phyloP scores from a whole-genome alignment of 2,797 vertebrate species.

The Ctenosaura bakeri region DNA sequence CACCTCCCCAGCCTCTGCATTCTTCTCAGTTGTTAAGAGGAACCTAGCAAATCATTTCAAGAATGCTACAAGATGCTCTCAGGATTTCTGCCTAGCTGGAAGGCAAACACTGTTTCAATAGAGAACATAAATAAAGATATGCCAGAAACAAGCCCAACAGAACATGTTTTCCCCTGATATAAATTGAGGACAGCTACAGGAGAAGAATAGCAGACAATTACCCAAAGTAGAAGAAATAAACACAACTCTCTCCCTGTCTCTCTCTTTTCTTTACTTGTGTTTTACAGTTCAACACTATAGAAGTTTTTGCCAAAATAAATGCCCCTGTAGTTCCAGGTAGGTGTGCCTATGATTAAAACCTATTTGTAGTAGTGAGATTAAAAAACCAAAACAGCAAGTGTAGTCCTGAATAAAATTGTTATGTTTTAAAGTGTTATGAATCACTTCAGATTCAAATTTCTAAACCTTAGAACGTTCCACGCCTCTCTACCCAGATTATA shows the following conservation, averaged over 20 bases:
- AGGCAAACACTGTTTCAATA: neutral
- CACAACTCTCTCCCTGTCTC: too few relatives aligned
- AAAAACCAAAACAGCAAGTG: neutral
- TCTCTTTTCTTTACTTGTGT: neutral
- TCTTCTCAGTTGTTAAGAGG: conserved; percentile 16
- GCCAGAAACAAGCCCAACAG: neutral
- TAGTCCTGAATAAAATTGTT: neutral
- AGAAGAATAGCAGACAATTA: neutral
- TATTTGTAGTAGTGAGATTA: neutral
- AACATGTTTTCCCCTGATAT: neutral
- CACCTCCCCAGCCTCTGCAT: neutral
- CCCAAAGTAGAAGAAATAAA: conserved; percentile 11
- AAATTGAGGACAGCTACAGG: neutral
- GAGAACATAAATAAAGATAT: neutral
- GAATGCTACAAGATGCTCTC: neutral
- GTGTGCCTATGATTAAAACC: neutral
- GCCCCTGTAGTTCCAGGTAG: too few relatives aligned
- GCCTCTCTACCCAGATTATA: neutral
- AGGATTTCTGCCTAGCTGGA: neutral
- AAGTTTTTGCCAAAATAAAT: too few relatives aligned
- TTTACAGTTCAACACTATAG: neutral
- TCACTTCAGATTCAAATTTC: neutral
- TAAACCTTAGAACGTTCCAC: neutral
- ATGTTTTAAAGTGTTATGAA: neutral
- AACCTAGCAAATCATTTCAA: conserved; percentile 4